Percentiles rank a stretch among this genome's conserved stretches.
These are phyloP conservation scores for Dyspetes luteomarginatus DNA, from an alignment of 2,888 invertebrate species.

Conservation along the genomic window DNA sequence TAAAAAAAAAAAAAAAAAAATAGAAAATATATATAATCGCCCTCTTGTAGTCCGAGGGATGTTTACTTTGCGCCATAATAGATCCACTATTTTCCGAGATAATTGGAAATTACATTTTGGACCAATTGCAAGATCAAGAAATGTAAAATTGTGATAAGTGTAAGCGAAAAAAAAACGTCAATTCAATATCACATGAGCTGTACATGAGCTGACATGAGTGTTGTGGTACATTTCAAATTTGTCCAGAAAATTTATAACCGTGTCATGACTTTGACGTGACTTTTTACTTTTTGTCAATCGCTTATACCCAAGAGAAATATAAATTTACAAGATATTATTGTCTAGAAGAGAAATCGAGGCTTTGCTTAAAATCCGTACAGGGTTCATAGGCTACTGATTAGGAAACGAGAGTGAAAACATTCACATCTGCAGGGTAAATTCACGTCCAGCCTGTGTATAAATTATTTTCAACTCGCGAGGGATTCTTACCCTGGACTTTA, in stretches of 20 bases:
- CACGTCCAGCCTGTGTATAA: neutral
- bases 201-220: too few species aligned
- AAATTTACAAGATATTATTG: conserved; percentile 14
- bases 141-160: too few species aligned
- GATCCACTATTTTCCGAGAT: neutral
- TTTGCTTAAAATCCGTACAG: neutral
- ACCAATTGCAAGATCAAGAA: neutral
- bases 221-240: too few species aligned
- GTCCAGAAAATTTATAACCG: conserved; percentile 25
- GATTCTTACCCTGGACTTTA: conserved; percentile 37
- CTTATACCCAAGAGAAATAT: neutral
- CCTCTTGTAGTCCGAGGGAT: neutral
- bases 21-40: conserved; percentile 45
- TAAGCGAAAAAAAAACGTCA: too few species aligned
- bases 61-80: neutral
- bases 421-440: neutral
- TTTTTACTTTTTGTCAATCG: conserved; percentile 3
- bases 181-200: too few species aligned
- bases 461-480: neutral
- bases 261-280: neutral
- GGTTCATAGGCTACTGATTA: conserved; percentile 64
- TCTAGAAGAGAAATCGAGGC: neutral
- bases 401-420: conserved; percentile 60
- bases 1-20: conserved; percentile 47
- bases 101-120: neutral